These are phyloP conservation scores for Tridacna gigas DNA, from an alignment of 2,888 invertebrate genomes.

Conservation along the genomic window DNA sequence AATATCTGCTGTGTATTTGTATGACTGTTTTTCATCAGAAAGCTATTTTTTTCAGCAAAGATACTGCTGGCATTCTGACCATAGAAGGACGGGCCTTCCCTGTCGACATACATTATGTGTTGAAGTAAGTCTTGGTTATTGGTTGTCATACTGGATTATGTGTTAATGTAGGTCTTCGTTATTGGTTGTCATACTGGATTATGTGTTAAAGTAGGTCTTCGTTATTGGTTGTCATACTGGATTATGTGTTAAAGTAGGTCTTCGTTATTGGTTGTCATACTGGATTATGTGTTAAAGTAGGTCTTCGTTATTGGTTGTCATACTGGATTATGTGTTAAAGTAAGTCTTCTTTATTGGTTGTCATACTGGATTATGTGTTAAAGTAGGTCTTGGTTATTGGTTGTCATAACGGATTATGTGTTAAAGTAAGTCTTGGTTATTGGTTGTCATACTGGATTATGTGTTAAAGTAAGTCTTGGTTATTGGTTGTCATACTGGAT, in stretches of 20 bases:
- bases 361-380: constrained; percentile 92
- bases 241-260: too few relatives aligned
- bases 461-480: too few relatives aligned
- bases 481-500: too few relatives aligned
- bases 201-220: constrained; percentile 87
- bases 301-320: constrained; percentile 36
- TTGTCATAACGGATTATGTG: too few relatives aligned
- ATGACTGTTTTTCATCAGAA: neutral
- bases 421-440: too few relatives aligned
- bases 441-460: too few relatives aligned
- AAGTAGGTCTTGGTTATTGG: constrained; percentile 75
- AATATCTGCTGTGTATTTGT: too few relatives aligned
- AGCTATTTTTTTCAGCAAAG: constrained; percentile 82
- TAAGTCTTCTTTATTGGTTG: too few relatives aligned
- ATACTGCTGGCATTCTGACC: constrained; percentile 92
- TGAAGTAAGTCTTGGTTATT: constrained; percentile 84
- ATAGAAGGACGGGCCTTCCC: constrained; percentile 95
- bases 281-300: constrained; percentile 89
- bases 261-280: constrained; percentile 94
- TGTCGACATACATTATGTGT: constrained; percentile 93
- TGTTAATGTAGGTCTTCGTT: too few relatives aligned
- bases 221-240: too few relatives aligned
- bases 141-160: too few relatives aligned
- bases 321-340: too few relatives aligned
- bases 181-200: constrained; percentile 95